These are phyloP conservation scores for Rosalia funebris DNA, from an alignment of 2,888 invertebrate genomes.

Conservation along the genomic window DNA sequence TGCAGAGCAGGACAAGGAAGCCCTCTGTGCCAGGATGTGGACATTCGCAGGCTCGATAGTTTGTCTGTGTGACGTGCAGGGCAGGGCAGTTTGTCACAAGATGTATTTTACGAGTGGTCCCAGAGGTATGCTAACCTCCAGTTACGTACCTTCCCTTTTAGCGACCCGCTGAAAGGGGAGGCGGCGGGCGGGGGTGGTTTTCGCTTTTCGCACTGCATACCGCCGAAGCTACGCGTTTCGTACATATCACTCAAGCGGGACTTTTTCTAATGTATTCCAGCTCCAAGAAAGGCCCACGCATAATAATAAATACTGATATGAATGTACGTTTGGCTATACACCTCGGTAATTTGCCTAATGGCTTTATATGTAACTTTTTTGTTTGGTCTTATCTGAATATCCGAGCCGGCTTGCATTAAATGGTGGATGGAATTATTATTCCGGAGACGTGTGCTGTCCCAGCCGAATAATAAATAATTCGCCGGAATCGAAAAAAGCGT, in stretches of 20 bases:
- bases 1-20: conserved; percentile 29
- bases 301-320: conserved; percentile 37
- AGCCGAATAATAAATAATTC: conserved; percentile 9
- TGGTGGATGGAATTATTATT: conserved; percentile 4
- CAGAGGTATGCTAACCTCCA: conserved; percentile 64
- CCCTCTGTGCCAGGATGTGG: conserved; percentile 34
- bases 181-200: conserved; percentile 27
- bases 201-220: conserved; percentile 35
- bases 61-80: conserved; percentile 28
- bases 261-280: conserved; percentile 38
- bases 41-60: conserved; percentile 33
- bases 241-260: conserved; percentile 38
- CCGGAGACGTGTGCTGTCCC: not conserved
- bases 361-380: conserved; percentile 12
- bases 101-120: conserved; percentile 64
- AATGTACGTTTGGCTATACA: conserved; percentile 24
- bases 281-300: conserved; percentile 33
- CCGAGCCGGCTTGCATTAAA: conserved; percentile 3
- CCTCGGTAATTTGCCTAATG: conserved; percentile 31
- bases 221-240: conserved; percentile 23
- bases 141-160: conserved; percentile 65
- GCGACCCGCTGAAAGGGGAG: conserved; percentile 48
- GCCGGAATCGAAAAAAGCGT: not conserved
- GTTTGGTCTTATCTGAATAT: conserved; percentile 15
- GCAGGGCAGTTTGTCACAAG: conserved; percentile 60